These are phyloP conservation scores for Mayetiola destructor DNA, from an alignment of 2,888 invertebrate genomes.

Conservation along the genomic window DNA sequence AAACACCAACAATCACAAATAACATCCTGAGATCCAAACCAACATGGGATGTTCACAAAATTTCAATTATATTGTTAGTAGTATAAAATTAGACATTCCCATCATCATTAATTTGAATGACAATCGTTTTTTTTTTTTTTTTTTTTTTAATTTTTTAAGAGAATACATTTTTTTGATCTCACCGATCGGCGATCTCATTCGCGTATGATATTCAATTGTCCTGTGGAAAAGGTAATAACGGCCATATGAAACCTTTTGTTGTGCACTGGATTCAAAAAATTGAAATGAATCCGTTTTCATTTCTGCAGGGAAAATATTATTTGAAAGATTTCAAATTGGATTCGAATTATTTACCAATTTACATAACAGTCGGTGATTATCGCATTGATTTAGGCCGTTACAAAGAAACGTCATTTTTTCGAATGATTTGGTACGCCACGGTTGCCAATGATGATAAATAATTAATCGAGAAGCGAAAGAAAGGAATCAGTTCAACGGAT, in stretches of 20 bases:
- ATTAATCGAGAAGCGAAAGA: too few species aligned
- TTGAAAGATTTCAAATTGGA: conserved; percentile 7
- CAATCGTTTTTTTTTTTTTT: background rate
- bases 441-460: background rate
- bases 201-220: background rate
- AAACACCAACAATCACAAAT: too few species aligned
- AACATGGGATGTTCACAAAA: too few species aligned
- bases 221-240: conserved; percentile 13
- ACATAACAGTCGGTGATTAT: background rate
- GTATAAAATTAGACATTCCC: background rate
- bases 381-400: background rate
- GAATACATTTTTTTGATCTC: too few species aligned
- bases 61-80: too few species aligned
- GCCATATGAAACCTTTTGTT: background rate
- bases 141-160: too few species aligned
- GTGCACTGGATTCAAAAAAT: background rate
- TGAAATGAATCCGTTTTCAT: background rate
- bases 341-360: background rate
- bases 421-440: conserved; percentile 7
- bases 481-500: too few species aligned
- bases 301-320: background rate
- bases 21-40: too few species aligned
- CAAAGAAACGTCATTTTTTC: background rate
- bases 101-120: background rate
- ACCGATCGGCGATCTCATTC: too few species aligned